Conservation (phyloP, 2,113 vertebrate genomes). For the Myocastor coypus region DNA sequence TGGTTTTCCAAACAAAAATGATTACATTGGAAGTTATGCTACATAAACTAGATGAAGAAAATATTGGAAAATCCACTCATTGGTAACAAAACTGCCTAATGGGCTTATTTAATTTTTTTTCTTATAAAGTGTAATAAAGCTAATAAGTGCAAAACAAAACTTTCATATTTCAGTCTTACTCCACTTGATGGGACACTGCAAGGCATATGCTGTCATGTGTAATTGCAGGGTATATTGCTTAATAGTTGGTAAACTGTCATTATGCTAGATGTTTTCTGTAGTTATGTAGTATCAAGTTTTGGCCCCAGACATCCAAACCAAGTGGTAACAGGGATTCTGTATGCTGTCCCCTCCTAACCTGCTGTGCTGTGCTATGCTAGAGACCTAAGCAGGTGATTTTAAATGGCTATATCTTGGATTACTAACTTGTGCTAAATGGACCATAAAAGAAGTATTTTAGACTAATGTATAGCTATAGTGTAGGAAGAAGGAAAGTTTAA, state of each 20-base stretch:
- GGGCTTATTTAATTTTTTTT: slow-evolving; percentile 74
- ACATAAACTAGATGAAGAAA: slow-evolving; percentile 81
- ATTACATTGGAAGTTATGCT: slow-evolving; percentile 74
- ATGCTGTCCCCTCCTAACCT: background rate
- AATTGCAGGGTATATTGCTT: slow-evolving; percentile 53
- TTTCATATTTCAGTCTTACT: slow-evolving; percentile 68
- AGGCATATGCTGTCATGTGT: background rate
- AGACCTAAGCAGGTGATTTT: background rate
- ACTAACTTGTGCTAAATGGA: background rate
- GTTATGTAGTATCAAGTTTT: background rate
- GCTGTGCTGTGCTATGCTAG: background rate
- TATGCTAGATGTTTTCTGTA: background rate
- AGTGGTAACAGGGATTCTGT: background rate
- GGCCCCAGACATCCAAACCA: background rate
- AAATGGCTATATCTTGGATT: slow-evolving; percentile 34
- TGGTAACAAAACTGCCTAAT: slow-evolving; percentile 79
- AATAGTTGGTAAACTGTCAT: slow-evolving; percentile 47
- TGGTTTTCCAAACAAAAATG: slow-evolving; percentile 62
- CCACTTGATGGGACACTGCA: slow-evolving; percentile 56
- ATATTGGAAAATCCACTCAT: slow-evolving; percentile 74
- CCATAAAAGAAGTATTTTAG: slow-evolving; percentile 27
- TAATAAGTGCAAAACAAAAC: slow-evolving; percentile 70
- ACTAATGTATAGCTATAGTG: background rate
- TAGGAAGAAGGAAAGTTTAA: slow-evolving; percentile 26
- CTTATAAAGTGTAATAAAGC: slow-evolving; percentile 69